Conservation (phyloP, 1,140 invertebrate species). For the Drosophila dunni region DNA sequence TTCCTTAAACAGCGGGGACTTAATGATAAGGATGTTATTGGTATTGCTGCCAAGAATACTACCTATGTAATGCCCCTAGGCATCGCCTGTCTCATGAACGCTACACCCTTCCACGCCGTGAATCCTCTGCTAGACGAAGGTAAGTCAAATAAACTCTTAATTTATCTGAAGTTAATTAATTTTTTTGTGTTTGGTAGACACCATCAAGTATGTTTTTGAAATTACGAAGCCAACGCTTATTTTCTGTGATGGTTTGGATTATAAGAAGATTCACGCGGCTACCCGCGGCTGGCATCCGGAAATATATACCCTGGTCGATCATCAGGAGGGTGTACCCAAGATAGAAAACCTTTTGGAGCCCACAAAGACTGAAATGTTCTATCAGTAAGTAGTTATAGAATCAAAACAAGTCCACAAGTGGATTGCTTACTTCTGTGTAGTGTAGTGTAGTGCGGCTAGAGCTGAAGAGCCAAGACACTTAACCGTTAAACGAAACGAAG, state of each 20-base stretch:
- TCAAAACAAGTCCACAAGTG: too few relatives aligned
- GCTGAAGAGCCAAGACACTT: too few relatives aligned
- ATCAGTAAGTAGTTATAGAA: slow-evolving; percentile 56
- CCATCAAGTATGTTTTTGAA: slow-evolving; percentile 61
- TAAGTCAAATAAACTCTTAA: slow-evolving; percentile 2
- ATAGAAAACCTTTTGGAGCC: slow-evolving; percentile 67
- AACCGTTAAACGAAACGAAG: too few relatives aligned
- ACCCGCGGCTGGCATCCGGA: slow-evolving; percentile 63
- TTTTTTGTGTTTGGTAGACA: slow-evolving; percentile 28
- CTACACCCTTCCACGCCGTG: slow-evolving; percentile 65
- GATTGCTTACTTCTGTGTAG: too few relatives aligned
- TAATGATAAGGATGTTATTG: slow-evolving; percentile 70
- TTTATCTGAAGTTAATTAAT: neutral
- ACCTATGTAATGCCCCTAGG: slow-evolving; percentile 71
- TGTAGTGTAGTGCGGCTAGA: too few relatives aligned
- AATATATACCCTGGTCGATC: slow-evolving; percentile 63
- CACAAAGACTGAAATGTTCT: slow-evolving; percentile 61
- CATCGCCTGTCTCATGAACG: slow-evolving; percentile 72
- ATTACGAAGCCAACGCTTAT: slow-evolving; percentile 69
- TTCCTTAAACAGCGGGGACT: slow-evolving; percentile 61
- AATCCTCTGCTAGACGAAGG: slow-evolving; percentile 68
- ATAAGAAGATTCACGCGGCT: slow-evolving; percentile 62
- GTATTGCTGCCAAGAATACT: slow-evolving; percentile 69
- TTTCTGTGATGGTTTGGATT: slow-evolving; percentile 71
- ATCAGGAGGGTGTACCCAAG: slow-evolving; percentile 55